Evolutionary conservation across 2,797 vertebrate genomes (phyloP).

Genomic region (Danio choprae): DNA sequence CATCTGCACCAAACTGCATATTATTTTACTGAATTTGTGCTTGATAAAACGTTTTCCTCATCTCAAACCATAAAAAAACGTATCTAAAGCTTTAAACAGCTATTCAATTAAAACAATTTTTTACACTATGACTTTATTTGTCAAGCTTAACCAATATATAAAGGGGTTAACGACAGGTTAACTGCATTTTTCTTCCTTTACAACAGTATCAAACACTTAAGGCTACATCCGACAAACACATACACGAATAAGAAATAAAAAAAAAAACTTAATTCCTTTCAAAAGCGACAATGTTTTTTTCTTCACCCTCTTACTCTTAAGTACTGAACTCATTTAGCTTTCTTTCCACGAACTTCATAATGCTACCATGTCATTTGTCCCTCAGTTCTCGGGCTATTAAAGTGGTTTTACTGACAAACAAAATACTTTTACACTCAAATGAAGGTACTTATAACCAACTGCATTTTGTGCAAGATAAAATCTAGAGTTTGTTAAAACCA

Average conservation of each 20-base stretch:
- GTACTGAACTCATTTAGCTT: not conserved
- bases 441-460: not conserved
- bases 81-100: not conserved
- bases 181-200: not conserved
- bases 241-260: not conserved
- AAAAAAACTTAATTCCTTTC: conserved; percentile 1
- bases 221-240: not conserved
- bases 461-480: not conserved
- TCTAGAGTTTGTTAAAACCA: not conserved
- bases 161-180: not conserved
- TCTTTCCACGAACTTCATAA: not conserved
- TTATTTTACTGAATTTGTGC: no score
- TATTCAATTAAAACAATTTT: not conserved
- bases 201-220: not conserved
- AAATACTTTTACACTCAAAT: not conserved
- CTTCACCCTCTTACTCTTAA: not conserved
- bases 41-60: no score
- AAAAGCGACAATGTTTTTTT: not conserved
- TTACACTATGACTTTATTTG: not conserved
- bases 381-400: conserved; percentile 9
- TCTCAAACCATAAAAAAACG: no score
- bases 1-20: no score
- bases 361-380: conserved; percentile 22
- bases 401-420: not conserved
- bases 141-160: not conserved